phyloP scores from a whole-genome alignment of 2,888 invertebrate species.

The Hanleya hanleyi region DNA sequence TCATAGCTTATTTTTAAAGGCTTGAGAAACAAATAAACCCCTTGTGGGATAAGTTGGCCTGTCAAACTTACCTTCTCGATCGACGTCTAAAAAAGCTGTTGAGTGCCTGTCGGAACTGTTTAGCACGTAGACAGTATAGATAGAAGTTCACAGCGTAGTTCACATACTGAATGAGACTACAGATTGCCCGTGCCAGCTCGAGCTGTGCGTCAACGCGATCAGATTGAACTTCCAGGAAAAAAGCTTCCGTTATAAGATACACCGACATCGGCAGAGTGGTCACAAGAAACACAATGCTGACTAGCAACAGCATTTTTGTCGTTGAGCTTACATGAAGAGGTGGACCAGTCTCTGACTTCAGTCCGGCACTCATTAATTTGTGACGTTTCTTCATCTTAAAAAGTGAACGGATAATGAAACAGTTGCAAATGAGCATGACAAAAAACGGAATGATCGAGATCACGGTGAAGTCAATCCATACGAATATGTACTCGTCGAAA shows the following conservation, averaged over 20 bases:
- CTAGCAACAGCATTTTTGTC: constrained; percentile 2
- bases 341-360: not conserved
- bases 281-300: not conserved
- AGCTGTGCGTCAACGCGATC: not conserved
- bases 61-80: not conserved
- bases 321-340: not conserved
- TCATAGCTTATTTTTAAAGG: no score
- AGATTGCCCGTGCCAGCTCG: not conserved
- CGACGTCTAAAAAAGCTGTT: not conserved
- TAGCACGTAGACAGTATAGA: not conserved
- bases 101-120: not conserved
- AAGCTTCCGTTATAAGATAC: not conserved
- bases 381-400: not conserved
- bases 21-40: no score
- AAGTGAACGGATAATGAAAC: constrained; percentile 1
- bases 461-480: not conserved
- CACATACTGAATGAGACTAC: not conserved
- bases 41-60: no score
- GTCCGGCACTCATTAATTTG: not conserved
- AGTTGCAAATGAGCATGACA: not conserved
- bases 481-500: not conserved
- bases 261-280: not conserved
- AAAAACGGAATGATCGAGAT: not conserved
- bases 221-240: not conserved
- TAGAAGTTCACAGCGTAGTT: constrained; percentile 1